A percentile compares a stretch with the other conserved stretches of the same genome.
Evolutionary conservation across 1,140 invertebrate species (phyloP).

Genomic region (Dryas iulia): DNA sequence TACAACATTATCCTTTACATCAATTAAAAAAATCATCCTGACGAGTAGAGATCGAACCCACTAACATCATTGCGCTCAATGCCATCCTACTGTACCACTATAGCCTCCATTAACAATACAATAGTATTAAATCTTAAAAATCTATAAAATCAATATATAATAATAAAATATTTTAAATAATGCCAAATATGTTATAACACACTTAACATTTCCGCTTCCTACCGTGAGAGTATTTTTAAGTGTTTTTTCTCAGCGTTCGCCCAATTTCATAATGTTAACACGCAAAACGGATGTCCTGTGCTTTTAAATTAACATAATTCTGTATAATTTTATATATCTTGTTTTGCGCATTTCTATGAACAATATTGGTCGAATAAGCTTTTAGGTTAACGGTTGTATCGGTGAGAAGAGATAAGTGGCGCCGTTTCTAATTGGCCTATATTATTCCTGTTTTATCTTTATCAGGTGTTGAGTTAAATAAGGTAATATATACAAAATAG

Average conservation of each 20-base stretch:
- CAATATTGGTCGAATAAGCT: slow-evolving; percentile 21
- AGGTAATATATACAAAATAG: background rate
- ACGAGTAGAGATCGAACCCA: too few species aligned
- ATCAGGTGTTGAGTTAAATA: slow-evolving; percentile 1
- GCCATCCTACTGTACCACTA: too few species aligned
- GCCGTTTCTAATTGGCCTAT: slow-evolving; percentile 18
- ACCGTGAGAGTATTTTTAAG: slow-evolving; percentile 26
- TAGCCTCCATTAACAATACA: too few species aligned
- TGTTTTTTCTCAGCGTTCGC: slow-evolving; percentile 38
- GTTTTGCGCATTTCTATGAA: slow-evolving; percentile 26
- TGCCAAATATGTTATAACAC: background rate
- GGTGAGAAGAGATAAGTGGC: slow-evolving; percentile 28
- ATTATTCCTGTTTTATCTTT: slow-evolving; percentile 7
- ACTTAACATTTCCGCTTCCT: slow-evolving; percentile 22
- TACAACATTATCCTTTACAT: too few species aligned
- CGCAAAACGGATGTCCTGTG: slow-evolving; percentile 50
- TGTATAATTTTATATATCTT: slow-evolving; percentile 35
- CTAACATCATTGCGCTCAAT: too few species aligned
- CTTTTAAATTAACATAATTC: slow-evolving; percentile 51
- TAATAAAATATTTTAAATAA: too few species aligned
- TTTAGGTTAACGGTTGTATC: slow-evolving; percentile 29
- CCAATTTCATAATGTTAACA: slow-evolving; percentile 36
- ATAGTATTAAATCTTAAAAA: too few species aligned
- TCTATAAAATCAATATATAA: too few species aligned
- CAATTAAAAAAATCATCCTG: too few species aligned